Evolutionary conservation across 2,888 invertebrate species (phyloP).

Genomic region (Oxystoma pomonae): DNA sequence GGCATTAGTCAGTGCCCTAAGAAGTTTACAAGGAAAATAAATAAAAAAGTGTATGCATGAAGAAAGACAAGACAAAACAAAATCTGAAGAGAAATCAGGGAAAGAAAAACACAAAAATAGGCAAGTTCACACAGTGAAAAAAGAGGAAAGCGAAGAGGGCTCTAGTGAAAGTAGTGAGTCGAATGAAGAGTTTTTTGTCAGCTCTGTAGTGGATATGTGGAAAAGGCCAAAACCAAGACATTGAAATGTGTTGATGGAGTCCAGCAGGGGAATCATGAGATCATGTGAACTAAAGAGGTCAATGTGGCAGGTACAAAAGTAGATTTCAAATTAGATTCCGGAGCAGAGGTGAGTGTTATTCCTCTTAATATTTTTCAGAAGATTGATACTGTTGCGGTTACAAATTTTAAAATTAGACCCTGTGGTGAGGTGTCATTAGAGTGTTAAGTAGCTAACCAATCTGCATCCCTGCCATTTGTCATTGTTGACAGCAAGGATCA

Average conservation of each 20-base stretch:
- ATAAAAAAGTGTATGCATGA: no score
- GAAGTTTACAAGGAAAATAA: no score
- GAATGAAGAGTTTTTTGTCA: no score
- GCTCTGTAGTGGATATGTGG: neutral
- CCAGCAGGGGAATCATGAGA: neutral
- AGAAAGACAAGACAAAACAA: no score
- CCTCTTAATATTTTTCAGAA: neutral
- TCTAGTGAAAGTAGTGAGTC: no score
- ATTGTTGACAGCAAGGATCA: constrained; percentile 1
- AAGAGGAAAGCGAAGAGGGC: no score
- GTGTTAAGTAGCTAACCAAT: neutral
- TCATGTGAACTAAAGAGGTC: neutral
- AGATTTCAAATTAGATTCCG: neutral
- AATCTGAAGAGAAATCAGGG: no score
- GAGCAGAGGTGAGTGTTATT: neutral
- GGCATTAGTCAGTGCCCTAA: neutral
- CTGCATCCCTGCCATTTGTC: constrained; percentile 1
- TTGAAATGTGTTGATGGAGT: no score
- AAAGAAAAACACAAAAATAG: neutral
- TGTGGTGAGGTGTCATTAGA: neutral
- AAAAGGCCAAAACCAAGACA: neutral
- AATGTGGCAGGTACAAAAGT: neutral
- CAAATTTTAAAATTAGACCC: neutral
- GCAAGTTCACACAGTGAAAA: neutral
- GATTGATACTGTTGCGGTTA: neutral